Conservation (phyloP, 1,140 invertebrate species). For the Mya arenaria region DNA sequence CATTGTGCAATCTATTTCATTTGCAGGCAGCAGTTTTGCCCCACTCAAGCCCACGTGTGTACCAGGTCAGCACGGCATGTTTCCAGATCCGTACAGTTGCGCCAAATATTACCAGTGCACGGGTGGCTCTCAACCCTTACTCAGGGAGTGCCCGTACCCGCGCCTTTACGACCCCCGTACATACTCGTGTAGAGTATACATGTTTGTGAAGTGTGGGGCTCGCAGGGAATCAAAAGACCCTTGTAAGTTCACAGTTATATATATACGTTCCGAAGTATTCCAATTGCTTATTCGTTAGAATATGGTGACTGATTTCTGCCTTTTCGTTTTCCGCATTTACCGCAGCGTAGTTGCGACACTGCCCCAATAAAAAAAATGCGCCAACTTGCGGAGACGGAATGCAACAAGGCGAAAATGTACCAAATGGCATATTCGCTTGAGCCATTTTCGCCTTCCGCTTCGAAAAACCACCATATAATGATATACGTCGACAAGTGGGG, state of each 20-base stretch:
- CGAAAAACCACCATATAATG: no score
- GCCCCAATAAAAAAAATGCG: no score
- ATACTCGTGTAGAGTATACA: conserved; percentile 43
- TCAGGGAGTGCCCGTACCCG: conserved; percentile 65
- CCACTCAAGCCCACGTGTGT: not conserved
- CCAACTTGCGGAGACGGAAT: no score
- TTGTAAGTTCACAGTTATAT: conserved; percentile 58
- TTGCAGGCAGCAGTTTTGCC: not conserved
- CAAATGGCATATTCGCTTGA: no score
- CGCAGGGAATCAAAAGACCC: conserved; percentile 61
- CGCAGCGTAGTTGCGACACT: no score
- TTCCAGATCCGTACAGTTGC: conserved; percentile 32
- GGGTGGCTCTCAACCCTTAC: conserved; percentile 1
- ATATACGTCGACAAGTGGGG: no score
- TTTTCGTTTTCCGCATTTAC: no score
- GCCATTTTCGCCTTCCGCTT: no score
- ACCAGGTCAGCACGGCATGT: not conserved
- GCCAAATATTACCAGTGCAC: conserved; percentile 35
- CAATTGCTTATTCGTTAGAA: no score
- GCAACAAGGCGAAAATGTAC: no score
- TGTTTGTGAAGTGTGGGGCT: conserved; percentile 59
- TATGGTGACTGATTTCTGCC: no score
- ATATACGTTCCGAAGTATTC: no score
- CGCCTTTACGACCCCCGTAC: conserved; percentile 50
- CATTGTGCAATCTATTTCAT: not conserved